Evolutionary conservation across 2,888 invertebrate species (phyloP).

Genomic region (Frankliniella intonsa): DNA sequence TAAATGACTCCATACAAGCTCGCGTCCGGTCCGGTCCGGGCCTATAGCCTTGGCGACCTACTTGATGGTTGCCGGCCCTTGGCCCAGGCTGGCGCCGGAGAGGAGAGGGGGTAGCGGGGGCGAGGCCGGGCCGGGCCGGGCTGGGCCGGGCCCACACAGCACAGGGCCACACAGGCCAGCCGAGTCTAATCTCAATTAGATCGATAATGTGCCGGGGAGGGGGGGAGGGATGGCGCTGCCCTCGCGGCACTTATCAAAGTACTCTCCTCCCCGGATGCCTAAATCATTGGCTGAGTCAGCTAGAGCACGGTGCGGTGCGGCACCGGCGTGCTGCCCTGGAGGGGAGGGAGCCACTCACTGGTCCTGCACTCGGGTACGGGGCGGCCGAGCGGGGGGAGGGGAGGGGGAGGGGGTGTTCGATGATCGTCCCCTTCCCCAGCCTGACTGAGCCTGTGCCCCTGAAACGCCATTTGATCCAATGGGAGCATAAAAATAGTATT

Average conservation of each 20-base stretch:
- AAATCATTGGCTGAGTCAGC: not conserved
- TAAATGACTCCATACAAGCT: too few relatives aligned
- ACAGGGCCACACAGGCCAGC: constrained; percentile 4
- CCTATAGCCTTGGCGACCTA: too few relatives aligned
- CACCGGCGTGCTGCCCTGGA: not conserved
- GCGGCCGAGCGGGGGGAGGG: too few relatives aligned
- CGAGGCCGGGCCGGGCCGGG: not conserved
- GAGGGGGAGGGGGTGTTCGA: too few relatives aligned
- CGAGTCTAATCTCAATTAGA: constrained; percentile 32
- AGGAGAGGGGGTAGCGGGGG: not conserved
- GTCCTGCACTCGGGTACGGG: too few relatives aligned
- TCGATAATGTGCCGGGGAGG: not conserved
- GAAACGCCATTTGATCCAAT: too few relatives aligned
- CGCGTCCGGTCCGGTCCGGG: too few relatives aligned
- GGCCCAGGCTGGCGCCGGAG: too few relatives aligned
- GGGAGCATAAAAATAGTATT: too few relatives aligned
- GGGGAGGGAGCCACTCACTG: not conserved
- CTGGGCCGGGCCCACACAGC: not conserved
- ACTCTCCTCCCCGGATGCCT: not conserved
- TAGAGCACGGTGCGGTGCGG: not conserved
- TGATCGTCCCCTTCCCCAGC: too few relatives aligned
- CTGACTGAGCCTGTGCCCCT: too few relatives aligned
- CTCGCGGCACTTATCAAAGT: not conserved
- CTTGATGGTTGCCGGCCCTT: too few relatives aligned
- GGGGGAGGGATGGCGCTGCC: not conserved